These are phyloP conservation scores for Microcebus tavaratra DNA, from an alignment of 2,113 vertebrate species.

Conservation along the genomic window DNA sequence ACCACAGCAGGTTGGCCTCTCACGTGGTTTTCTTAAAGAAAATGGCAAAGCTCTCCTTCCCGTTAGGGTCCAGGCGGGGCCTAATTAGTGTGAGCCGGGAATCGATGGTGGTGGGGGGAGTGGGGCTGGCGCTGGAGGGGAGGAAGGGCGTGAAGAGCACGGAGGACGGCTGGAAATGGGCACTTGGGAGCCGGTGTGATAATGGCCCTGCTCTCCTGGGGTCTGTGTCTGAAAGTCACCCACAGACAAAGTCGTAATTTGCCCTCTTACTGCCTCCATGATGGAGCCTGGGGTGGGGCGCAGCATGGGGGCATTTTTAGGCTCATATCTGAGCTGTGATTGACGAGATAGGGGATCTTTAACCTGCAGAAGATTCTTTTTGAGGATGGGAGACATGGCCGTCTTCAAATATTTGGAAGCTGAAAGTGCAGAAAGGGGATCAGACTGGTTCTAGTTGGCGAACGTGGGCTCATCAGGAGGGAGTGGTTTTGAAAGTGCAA, in stretches of 20 bases:
- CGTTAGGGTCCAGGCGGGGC: slow-evolving; percentile 6
- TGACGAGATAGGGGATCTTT: not conserved
- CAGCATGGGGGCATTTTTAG: not conserved
- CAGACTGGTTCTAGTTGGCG: not conserved
- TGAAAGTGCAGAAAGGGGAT: not conserved
- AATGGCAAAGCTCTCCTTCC: slow-evolving; percentile 54
- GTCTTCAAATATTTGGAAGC: not conserved
- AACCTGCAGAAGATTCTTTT: not conserved
- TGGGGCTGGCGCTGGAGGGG: not conserved
- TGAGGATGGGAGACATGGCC: not conserved
- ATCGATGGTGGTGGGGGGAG: not conserved
- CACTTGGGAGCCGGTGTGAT: not conserved
- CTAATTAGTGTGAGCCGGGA: slow-evolving; percentile 65
- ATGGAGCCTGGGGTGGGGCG: not conserved
- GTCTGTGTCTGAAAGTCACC: not conserved
- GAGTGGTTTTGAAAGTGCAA: not conserved
- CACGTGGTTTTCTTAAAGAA: slow-evolving; percentile 65
- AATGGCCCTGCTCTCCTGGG: not conserved
- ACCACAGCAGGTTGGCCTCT: slow-evolving; percentile 57
- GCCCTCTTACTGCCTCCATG: not conserved
- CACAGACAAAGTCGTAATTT: not conserved
- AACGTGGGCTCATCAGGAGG: not conserved
- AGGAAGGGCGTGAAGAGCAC: not conserved
- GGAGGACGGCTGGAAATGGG: not conserved
- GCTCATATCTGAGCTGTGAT: not conserved